Percentiles rank a stretch among this genome's conserved stretches.
These are phyloP conservation scores for Prionace glauca DNA, from an alignment of 2,797 vertebrate genomes.

Conservation along the genomic window DNA sequence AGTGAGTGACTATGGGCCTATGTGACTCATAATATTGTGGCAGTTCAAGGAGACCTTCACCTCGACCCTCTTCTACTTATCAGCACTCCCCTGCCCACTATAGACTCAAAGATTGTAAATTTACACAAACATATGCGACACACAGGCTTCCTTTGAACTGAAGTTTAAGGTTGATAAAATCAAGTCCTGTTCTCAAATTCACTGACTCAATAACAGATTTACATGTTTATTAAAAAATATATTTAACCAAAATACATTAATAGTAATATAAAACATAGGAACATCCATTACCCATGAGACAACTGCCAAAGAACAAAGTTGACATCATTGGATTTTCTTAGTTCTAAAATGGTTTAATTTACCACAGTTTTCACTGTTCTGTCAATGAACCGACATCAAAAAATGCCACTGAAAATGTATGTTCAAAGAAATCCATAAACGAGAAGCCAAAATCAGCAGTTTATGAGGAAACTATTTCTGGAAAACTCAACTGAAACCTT, in stretches of 20 bases:
- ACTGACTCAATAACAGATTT: background rate
- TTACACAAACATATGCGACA: background rate
- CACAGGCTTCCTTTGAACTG: background rate
- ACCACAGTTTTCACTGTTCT: background rate
- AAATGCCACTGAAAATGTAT: too few relatives aligned
- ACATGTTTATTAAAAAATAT: too few relatives aligned
- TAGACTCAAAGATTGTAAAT: background rate
- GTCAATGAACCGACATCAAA: too few relatives aligned
- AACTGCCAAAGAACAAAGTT: background rate
- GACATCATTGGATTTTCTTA: background rate
- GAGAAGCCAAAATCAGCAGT: background rate
- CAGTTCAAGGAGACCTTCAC: background rate
- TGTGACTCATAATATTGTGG: background rate
- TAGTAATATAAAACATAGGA: background rate
- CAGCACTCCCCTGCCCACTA: background rate
- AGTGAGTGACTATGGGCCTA: background rate
- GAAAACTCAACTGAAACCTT: background rate
- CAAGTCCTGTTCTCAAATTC: background rate
- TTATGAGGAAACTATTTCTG: background rate
- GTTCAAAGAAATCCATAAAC: background rate
- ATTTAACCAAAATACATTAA: too few relatives aligned
- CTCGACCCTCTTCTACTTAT: background rate
- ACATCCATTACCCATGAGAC: background rate
- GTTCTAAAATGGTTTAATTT: background rate
- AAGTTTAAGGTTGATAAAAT: background rate